Conservation (phyloP, 2,113 vertebrate genomes). For the Symphodus melops region DNA sequence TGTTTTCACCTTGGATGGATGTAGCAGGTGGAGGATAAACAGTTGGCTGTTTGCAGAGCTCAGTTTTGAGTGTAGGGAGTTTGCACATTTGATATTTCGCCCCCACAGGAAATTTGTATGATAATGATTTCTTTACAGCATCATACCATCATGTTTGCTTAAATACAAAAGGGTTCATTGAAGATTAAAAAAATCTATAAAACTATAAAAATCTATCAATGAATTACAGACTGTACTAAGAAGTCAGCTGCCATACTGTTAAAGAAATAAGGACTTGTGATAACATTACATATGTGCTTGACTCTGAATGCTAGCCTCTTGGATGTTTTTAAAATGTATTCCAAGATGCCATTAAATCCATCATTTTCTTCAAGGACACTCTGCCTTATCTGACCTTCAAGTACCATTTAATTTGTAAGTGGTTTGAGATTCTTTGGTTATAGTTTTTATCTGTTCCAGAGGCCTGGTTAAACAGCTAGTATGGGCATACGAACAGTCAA, state of each 20-base stretch:
- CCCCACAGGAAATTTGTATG: background rate
- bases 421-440: background rate
- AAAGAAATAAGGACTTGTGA: background rate
- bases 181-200: background rate
- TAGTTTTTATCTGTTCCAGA: background rate
- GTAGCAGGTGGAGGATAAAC: conserved; percentile 4
- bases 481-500: too few species aligned
- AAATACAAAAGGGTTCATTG: too few species aligned
- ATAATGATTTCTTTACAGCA: background rate
- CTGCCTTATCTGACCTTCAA: conserved; percentile 17
- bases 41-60: background rate
- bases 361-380: background rate
- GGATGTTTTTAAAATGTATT: background rate
- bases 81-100: background rate
- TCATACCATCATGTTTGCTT: background rate
- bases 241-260: background rate
- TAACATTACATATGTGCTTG: background rate
- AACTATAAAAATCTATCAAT: background rate
- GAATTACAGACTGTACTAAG: background rate
- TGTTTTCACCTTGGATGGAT: background rate
- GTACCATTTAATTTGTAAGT: background rate
- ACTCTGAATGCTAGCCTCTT: background rate
- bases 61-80: background rate
- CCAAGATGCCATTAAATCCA: background rate
- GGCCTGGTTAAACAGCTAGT: too few species aligned